Base-by-base conservation (phyloP, 2,888 invertebrate genomes). In the Cerastis leucographa region DNA sequence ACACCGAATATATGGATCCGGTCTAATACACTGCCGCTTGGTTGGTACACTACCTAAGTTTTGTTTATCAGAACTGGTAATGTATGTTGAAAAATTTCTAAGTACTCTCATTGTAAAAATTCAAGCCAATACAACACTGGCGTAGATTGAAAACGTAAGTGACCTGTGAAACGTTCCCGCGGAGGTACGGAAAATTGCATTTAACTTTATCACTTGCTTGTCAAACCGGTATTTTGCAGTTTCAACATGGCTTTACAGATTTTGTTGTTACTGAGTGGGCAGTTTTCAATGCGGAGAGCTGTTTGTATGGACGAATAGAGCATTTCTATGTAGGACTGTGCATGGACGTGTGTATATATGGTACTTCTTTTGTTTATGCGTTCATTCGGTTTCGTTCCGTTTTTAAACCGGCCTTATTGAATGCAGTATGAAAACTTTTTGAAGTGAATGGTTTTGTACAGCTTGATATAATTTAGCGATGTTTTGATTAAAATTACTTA, bases 151-250 rank as follows among this genome's bases (percentile, higher is more conserved):
- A 87, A 85, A 74, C 51, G 74, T 71, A 79, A 85, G 79, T 82
- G 85, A 82, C 76, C 83, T 74, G 82, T 87, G 74, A 87, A 86
- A 87, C 42, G 54, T 74, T 78, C 51, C 64, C 61, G 59, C 44
- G 22, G 54, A 80, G 79, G 75, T 68, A 84, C 71, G 64, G 46
- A 78, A 87, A 81, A 85, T 79, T 77, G 51, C 74, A 74, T 78
- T 77, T 72, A 54, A 59, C 64, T 77, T 78, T 73, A 77, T 75
- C 49, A 65, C 49, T 42, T 74, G 49, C 17, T 56, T 74, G 62
- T 68, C 59, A 59, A 73, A 71, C 17, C 14, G 25, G 73, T 74
- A 73, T 81, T 76, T 86, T 69, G 65, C 51, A 71, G 49, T 67
- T 76, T n/a, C 62, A 59, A 54, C 44, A 49, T 42, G 35, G 51